Conservation (phyloP, 2,888 invertebrate species). For the Eurois occulta region DNA sequence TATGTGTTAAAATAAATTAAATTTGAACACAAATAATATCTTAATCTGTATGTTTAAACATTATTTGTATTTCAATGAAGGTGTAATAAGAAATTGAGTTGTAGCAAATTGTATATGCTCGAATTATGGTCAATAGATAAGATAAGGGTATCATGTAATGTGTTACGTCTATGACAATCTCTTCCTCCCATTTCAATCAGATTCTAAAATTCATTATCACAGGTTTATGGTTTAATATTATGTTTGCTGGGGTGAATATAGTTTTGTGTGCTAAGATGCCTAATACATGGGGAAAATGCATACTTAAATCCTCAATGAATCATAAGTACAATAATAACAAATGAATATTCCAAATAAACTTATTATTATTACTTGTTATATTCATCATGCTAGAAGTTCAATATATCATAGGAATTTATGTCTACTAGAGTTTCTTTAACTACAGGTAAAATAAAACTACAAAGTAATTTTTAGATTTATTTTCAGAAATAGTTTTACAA, state of each 20-base stretch:
- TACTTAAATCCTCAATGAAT: not conserved
- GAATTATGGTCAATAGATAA: constrained; percentile 36
- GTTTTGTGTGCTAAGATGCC: not conserved
- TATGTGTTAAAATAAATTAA: constrained; percentile 4
- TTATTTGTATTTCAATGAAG: constrained; percentile 3
- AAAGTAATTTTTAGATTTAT: constrained; percentile 76
- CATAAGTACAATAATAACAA: not conserved
- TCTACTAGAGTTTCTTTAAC: not conserved
- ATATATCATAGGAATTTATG: not conserved
- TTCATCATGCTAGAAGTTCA: not conserved
- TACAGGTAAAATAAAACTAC: constrained; percentile 15
- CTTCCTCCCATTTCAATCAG: not conserved
- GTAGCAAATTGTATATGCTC: not conserved
- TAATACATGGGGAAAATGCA: not conserved
- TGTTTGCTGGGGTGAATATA: not conserved
- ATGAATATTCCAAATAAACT: not conserved
- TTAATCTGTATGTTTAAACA: not conserved
- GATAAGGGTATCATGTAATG: constrained; percentile 17
- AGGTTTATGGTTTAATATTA: not conserved
- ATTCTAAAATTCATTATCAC: not conserved
- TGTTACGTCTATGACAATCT: not conserved
- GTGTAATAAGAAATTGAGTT: not conserved
- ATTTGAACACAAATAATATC: not conserved
- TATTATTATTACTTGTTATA: constrained; percentile 2
- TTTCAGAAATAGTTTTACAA: constrained; percentile 77